phyloP scores from a whole-genome alignment of 2,797 vertebrate genomes.

The Melanotaenia boesemani region DNA sequence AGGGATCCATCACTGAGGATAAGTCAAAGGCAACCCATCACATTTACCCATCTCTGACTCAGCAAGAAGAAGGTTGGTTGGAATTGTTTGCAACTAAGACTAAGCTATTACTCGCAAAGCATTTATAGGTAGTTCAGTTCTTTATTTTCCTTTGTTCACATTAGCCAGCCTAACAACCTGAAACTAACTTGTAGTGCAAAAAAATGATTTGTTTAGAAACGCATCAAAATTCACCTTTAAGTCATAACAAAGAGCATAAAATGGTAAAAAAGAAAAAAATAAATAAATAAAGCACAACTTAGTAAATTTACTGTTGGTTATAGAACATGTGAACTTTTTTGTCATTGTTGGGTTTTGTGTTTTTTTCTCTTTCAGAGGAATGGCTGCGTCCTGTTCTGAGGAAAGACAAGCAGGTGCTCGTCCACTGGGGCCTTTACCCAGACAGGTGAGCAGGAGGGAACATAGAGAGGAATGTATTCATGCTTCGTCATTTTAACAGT shows the following conservation, averaged over 20 bases:
- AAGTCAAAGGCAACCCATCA: slow-evolving; percentile 97
- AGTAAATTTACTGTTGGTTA: background rate
- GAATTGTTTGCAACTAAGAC: background rate
- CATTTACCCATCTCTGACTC: slow-evolving; percentile 89
- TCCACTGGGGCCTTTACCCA: slow-evolving; percentile 95
- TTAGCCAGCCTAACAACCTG: too few species aligned
- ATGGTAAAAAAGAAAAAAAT: background rate
- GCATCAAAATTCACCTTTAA: background rate
- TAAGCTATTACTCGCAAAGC: too few species aligned
- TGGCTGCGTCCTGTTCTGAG: slow-evolving; percentile 96
- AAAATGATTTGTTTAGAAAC: background rate
- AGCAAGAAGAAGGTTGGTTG: slow-evolving; percentile 90
- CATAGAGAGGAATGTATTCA: background rate
- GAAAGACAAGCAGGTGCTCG: slow-evolving; percentile 96
- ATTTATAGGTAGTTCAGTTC: too few species aligned
- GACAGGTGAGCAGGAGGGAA: slow-evolving; percentile 88
- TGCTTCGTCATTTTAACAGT: background rate
- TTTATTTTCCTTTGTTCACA: background rate
- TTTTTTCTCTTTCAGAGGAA: slow-evolving; percentile 86
- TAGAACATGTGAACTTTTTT: background rate
- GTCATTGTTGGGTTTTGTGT: slow-evolving; percentile 42
- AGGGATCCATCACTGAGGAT: slow-evolving; percentile 96
- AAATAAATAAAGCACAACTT: background rate
- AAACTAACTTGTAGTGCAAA: background rate
- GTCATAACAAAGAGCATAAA: background rate